These are phyloP conservation scores for Sialis lutaria DNA, from an alignment of 2,888 invertebrate species.

Conservation along the genomic window DNA sequence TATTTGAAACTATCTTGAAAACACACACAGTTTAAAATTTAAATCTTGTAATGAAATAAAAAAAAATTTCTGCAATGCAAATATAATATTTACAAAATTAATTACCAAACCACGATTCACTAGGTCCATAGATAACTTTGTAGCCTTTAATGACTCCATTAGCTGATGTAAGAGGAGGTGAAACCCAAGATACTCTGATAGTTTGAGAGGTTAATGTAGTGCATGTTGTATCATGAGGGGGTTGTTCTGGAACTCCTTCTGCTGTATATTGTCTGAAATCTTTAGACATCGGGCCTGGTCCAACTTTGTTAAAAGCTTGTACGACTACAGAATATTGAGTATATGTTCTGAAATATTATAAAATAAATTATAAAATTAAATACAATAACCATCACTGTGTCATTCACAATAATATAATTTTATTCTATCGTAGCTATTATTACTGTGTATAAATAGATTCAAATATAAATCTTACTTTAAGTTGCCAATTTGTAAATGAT, in stretches of 20 bases:
- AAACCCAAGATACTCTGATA: conserved; percentile 86
- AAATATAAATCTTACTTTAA: conserved; percentile 34
- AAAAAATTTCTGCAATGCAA: no score
- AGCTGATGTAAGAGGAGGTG: conserved; percentile 78
- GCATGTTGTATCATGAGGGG: conserved; percentile 82
- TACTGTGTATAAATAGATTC: neutral
- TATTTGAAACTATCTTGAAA: no score
- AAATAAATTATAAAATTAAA: conserved; percentile 1
- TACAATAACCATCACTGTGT: no score
- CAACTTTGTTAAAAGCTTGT: conserved; percentile 88
- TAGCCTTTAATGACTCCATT: conserved; percentile 94
- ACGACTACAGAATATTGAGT: conserved; percentile 93
- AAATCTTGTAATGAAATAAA: no score
- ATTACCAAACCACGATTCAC: conserved; percentile 83
- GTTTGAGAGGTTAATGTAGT: conserved; percentile 88
- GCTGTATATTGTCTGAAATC: conserved; percentile 85
- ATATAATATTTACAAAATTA: conserved; percentile 14
- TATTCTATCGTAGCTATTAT: neutral
- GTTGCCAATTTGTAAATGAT: conserved; percentile 64
- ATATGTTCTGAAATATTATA: conserved; percentile 50
- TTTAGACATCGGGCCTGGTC: conserved; percentile 78
- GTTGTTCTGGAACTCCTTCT: conserved; percentile 83
- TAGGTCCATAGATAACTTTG: conserved; percentile 83
- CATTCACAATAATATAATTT: neutral
- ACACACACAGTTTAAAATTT: no score